A percentile compares a stretch with the other conserved stretches of the same genome.
phyloP scores from a whole-genome alignment of 2,888 invertebrate species.

The Parnassius apollo region DNA sequence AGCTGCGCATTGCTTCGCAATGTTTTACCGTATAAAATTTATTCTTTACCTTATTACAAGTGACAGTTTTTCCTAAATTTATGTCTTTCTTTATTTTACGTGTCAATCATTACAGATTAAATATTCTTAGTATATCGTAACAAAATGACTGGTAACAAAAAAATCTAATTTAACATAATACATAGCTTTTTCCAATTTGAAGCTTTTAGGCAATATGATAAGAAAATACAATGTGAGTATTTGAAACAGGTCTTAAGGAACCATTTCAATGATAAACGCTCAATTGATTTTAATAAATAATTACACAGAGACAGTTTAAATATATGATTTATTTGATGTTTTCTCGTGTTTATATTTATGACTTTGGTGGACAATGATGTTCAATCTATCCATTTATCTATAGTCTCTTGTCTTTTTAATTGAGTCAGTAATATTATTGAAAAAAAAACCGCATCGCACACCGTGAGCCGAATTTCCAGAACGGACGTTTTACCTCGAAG shows the following conservation, averaged over 20 bases:
- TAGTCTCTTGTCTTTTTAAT: too few relatives aligned
- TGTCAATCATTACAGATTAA: constrained; percentile 1
- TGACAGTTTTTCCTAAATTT: background rate
- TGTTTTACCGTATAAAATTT: background rate
- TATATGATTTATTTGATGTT: too few relatives aligned
- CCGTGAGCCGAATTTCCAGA: too few relatives aligned
- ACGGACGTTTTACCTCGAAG: too few relatives aligned
- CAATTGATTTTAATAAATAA: too few relatives aligned
- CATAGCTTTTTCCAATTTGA: constrained; percentile 10
- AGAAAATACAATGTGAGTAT: constrained; percentile 7
- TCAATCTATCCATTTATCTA: too few relatives aligned
- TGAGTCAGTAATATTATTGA: too few relatives aligned
- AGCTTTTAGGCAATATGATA: constrained; percentile 7
- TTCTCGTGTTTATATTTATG: too few relatives aligned
- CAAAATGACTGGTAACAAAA: constrained; percentile 20
- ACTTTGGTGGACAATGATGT: too few relatives aligned
- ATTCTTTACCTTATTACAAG: too few relatives aligned
- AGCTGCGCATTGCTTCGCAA: constrained; percentile 18
- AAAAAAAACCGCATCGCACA: too few relatives aligned
- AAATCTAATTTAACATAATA: constrained; percentile 1
- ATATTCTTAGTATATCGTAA: constrained; percentile 11
- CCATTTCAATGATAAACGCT: background rate
- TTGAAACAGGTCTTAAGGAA: constrained; percentile 2
- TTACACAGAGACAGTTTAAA: too few relatives aligned
- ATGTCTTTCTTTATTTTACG: constrained; percentile 5